Evolutionary conservation across 1,140 invertebrate genomes (phyloP).

Genomic region (Aphelinus certus): DNA sequence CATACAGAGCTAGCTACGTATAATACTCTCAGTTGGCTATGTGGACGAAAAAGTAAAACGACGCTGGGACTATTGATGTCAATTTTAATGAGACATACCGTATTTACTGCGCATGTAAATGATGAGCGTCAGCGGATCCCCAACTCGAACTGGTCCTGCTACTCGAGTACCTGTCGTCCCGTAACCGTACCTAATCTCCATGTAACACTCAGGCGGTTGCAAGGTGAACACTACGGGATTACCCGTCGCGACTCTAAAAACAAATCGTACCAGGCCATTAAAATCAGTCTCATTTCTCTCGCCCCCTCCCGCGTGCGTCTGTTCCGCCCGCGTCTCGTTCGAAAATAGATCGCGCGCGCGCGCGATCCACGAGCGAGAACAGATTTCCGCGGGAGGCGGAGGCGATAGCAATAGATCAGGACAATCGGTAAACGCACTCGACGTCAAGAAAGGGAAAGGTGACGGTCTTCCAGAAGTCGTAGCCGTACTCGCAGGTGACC

Average conservation of each 20-base stretch:
- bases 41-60: no score
- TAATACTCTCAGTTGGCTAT: no score
- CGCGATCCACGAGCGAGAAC: no score
- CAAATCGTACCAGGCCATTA: neutral
- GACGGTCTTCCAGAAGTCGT: slow-evolving; percentile 96
- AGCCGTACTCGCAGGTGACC: slow-evolving; percentile 96
- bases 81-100: slow-evolving; percentile 66
- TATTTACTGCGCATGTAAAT: slow-evolving; percentile 96
- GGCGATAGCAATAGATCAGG: no score
- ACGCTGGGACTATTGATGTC: no score
- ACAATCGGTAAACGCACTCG: slow-evolving; percentile 76
- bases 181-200: slow-evolving; percentile 92
- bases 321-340: no score
- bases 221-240: slow-evolving; percentile 94
- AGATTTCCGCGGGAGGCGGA: no score
- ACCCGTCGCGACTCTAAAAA: slow-evolving; percentile 85
- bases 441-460: slow-evolving; percentile 94
- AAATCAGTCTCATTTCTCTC: no score
- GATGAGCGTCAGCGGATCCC: slow-evolving; percentile 89
- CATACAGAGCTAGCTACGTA: no score
- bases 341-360: no score
- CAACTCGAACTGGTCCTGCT: slow-evolving; percentile 88
- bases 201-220: slow-evolving; percentile 92
- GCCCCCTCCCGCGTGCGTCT: no score
- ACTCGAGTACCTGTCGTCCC: slow-evolving; percentile 84